phyloP scores from a whole-genome alignment of 2,888 invertebrate genomes.

The Idaea dimidiata region DNA sequence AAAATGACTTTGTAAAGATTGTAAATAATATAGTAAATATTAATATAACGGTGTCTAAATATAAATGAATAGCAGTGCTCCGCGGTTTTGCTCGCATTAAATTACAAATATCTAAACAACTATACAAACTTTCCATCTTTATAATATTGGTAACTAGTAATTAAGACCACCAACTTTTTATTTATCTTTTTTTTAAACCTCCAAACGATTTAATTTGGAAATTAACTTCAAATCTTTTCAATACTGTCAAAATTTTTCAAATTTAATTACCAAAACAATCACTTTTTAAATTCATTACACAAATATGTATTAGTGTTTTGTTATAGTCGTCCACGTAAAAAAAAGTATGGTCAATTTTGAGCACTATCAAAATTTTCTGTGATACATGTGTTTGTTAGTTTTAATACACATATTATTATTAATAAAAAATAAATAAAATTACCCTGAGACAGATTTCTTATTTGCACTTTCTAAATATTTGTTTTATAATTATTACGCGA shows the following conservation, averaged over 20 bases:
- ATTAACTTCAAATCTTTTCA: neutral
- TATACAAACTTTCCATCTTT: neutral
- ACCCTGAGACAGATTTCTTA: neutral
- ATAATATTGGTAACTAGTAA: neutral
- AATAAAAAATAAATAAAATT: neutral
- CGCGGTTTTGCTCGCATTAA: no score
- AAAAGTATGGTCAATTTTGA: conserved; percentile 73
- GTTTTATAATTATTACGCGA: no score
- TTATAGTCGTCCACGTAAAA: conserved; percentile 60
- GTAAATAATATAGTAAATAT: neutral
- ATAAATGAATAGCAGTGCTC: neutral
- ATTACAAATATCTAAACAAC: neutral
- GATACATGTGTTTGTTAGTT: conserved; percentile 76
- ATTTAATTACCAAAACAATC: no score
- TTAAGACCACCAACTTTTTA: conserved; percentile 5
- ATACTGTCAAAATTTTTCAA: no score
- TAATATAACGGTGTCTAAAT: neutral
- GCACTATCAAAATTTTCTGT: conserved; percentile 79
- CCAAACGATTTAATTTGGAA: neutral
- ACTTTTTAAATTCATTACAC: no score
- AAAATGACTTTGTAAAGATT: neutral
- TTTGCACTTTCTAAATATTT: conserved; percentile 9
- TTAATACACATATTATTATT: conserved; percentile 44
- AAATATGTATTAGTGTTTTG: neutral
- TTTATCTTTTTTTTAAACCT: conserved; percentile 7